A percentile compares a stretch with the other conserved stretches of the same genome.
phyloP scores from a whole-genome alignment of 2,888 invertebrate genomes.

The Pterostichus niger region DNA sequence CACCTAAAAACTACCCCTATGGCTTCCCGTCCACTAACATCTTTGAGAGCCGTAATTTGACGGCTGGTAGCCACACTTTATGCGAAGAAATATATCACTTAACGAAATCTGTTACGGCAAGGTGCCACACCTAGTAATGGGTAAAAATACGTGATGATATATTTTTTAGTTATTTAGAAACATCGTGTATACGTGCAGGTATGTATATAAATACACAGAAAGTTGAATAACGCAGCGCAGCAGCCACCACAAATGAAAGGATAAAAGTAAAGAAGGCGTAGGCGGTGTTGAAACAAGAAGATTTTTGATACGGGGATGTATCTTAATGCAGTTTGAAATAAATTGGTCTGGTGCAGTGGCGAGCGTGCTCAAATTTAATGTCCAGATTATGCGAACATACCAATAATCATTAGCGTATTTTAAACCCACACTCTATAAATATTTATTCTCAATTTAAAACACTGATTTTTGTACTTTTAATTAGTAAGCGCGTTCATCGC shows the following conservation, averaged over 20 bases:
- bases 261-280: background rate
- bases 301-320: conserved; percentile 1
- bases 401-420: conserved; percentile 64
- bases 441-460: conserved; percentile 58
- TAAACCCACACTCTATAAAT: conserved; percentile 54
- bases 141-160: no score
- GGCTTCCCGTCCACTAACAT: no score
- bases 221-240: background rate
- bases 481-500: conserved; percentile 40
- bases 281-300: conserved; percentile 12
- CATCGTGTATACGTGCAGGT: no score
- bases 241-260: background rate
- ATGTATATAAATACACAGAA: background rate
- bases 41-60: no score
- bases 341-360: conserved; percentile 40
- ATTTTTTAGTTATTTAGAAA: no score
- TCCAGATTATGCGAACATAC: conserved; percentile 58
- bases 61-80: no score
- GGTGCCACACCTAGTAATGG: no score
- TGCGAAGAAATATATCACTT: no score
- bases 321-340: conserved; percentile 46
- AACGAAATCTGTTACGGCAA: no score
- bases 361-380: conserved; percentile 48
- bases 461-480: conserved; percentile 60
- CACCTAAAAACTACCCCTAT: no score